Base-by-base conservation (phyloP, 1,140 invertebrate species). In the Solen grandis region DNA sequence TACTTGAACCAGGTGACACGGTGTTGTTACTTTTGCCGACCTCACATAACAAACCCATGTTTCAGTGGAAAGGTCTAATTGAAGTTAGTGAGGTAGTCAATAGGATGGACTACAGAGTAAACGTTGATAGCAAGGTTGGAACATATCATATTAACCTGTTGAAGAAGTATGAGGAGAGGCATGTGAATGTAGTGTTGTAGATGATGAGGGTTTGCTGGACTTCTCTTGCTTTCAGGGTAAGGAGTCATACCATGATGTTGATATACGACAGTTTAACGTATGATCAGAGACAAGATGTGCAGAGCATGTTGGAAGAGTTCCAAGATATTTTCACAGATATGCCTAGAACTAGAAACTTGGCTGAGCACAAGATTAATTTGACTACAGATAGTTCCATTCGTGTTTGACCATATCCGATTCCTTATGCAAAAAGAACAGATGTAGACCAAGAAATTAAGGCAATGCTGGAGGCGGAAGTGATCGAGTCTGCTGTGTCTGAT, bases 381-480 rank as follows among this genome's bases (percentile, higher is more conserved):
- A 75, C 73, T 14, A 80, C 77, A 16, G 55, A 72, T 22, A 55
- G 46, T n/a, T 69, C 80, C 22, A 38, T 86, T 0, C 27, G 74
- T 25, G 25, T 79, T 36, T 74, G 81, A 10, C 72, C 76, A n/a
- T 36, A 16, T n/a, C n/a, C n/a, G n/a, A n/a, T n/a, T n/a, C n/a
- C n/a, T n/a, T n/a, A n/a, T n/a, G n/a, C n/a, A n/a, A 55, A 81
- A 57, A 31, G 41, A 27, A 69, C 81, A 25, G 74, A 62, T 19
- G 59, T 84, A 4, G 78, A 78, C 25, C 41, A 75, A 36, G 83
- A 84, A n/a, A 46, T 83, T 10, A 41, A 65, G 0, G 68, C 79
- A 13, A 86, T 85, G 84, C 22, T 84, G 25, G 62, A 84, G 4
- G 27, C 75, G 52, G 83, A 76, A 14, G 62, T 91, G 10, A 87